Evolutionary conservation across 2,888 invertebrate species (phyloP).

Genomic region (Lepidocyrtinus sp.): DNA sequence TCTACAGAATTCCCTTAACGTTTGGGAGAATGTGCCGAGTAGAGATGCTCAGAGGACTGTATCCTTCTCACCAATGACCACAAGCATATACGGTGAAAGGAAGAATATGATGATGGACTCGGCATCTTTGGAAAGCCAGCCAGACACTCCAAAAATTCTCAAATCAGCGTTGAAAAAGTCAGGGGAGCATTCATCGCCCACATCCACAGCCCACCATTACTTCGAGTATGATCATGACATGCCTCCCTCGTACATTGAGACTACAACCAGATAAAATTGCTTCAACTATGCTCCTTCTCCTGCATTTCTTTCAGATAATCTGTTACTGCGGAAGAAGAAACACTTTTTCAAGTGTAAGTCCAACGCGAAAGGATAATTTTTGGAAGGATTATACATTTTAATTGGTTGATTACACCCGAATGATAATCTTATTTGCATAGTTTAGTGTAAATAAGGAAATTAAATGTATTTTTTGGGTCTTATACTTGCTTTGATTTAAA

Average conservation of each 20-base stretch:
- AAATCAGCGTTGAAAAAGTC: constrained; percentile 57
- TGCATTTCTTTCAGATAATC: neutral
- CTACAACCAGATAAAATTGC: constrained; percentile 42
- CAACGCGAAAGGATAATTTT: too few species aligned
- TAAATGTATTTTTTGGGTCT: too few species aligned
- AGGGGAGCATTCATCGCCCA: constrained; percentile 39
- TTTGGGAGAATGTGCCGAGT: constrained; percentile 54
- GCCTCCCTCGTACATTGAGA: constrained; percentile 54
- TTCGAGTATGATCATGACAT: constrained; percentile 56
- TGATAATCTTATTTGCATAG: too few species aligned
- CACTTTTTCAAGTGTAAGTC: too few species aligned
- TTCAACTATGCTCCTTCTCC: neutral
- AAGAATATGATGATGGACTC: constrained; percentile 46
- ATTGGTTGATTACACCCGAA: too few species aligned
- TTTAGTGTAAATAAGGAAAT: too few species aligned
- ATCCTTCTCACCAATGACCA: constrained; percentile 59
- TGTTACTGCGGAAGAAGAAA: too few species aligned
- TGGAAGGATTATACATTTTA: too few species aligned
- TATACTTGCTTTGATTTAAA: too few species aligned
- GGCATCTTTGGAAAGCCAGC: constrained; percentile 42
- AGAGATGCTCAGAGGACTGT: constrained; percentile 57
- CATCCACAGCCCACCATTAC: constrained; percentile 34
- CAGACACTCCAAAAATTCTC: constrained; percentile 58
- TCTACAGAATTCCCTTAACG: constrained; percentile 60
- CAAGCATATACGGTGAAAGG: constrained; percentile 53